Evolutionary conservation across 1,140 invertebrate species (phyloP).

Genomic region (Dendrolimus punctatus): DNA sequence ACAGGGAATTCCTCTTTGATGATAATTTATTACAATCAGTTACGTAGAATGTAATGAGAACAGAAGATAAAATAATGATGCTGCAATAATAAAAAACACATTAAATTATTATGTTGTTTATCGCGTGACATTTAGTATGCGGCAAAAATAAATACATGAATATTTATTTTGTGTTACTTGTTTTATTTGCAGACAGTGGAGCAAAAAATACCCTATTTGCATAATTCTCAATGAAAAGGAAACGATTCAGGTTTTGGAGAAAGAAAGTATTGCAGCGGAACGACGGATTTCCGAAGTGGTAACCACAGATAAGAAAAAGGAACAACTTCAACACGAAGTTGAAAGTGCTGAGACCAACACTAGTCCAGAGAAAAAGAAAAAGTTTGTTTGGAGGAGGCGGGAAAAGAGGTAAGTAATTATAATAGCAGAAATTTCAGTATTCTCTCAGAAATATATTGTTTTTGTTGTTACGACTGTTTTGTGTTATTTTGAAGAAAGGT

Average conservation of each 20-base stretch:
- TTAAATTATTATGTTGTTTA: too few relatives aligned
- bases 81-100: too few relatives aligned
- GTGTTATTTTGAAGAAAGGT: too few relatives aligned
- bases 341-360: constrained; percentile 50
- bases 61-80: too few relatives aligned
- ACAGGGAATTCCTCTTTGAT: too few relatives aligned
- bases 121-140: too few relatives aligned
- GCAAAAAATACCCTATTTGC: constrained; percentile 93
- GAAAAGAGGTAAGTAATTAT: constrained; percentile 45
- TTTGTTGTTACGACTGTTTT: too few relatives aligned
- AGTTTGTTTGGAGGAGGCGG: constrained; percentile 53
- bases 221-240: constrained; percentile 72
- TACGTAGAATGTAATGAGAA: too few relatives aligned
- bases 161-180: constrained; percentile 1
- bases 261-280: constrained; percentile 32
- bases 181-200: constrained; percentile 80
- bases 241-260: constrained; percentile 62
- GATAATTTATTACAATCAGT: too few relatives aligned
- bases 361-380: constrained; percentile 59
- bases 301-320: constrained; percentile 36
- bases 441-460: too few relatives aligned
- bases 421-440: too few relatives aligned
- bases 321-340: constrained; percentile 35
- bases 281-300: constrained; percentile 27
- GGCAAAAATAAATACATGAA: neutral